Percentiles rank a stretch among this genome's conserved stretches.
Evolutionary conservation across 2,113 vertebrate species (phyloP).

Genomic region (Podocnemis expansa): DNA sequence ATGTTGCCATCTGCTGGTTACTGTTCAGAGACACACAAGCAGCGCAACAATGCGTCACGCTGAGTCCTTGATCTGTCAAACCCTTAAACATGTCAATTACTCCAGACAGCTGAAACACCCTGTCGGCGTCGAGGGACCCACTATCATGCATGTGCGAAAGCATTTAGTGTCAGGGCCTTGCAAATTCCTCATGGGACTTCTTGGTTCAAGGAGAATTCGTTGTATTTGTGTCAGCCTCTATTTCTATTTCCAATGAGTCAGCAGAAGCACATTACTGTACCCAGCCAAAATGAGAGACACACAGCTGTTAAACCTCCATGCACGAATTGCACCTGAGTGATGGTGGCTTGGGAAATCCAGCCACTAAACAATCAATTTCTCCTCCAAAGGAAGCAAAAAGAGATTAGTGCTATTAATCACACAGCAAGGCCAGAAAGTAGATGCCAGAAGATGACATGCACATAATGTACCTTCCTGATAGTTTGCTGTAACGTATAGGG

Average conservation of each 20-base stretch:
- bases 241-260: neutral
- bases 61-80: too few species aligned
- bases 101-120: neutral
- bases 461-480: neutral
- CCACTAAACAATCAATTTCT: neutral
- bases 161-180: neutral
- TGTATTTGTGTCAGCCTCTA: neutral
- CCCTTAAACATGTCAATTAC: too few species aligned
- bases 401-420: neutral
- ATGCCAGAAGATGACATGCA: neutral
- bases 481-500: neutral
- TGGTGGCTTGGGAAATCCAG: neutral
- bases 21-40: too few species aligned
- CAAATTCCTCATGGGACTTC: neutral
- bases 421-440: neutral
- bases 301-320: neutral
- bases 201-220: neutral
- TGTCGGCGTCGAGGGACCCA: neutral
- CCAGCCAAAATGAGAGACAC: neutral
- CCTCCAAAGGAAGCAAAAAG: neutral
- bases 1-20: neutral
- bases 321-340: neutral
- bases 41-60: neutral
- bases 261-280: neutral
- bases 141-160: neutral